Percentiles rank a stretch among this genome's conserved stretches.
These are phyloP conservation scores for Rhea americana DNA, from an alignment of 2,113 vertebrate genomes.

Conservation along the genomic window DNA sequence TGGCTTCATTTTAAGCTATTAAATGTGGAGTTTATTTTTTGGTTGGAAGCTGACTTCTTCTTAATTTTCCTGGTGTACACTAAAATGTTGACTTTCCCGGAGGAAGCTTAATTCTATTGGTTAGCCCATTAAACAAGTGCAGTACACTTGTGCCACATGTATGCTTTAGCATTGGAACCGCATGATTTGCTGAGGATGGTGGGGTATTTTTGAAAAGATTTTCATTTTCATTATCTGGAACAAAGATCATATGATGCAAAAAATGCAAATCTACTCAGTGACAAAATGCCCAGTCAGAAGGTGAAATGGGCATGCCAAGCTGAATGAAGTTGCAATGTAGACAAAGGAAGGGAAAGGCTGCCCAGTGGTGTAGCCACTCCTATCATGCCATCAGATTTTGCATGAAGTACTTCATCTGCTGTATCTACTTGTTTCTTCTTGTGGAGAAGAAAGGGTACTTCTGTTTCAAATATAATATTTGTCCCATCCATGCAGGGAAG, in stretches of 20 bases:
- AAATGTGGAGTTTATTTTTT: slow-evolving; percentile 51
- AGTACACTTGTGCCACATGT: background rate
- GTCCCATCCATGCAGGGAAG: background rate
- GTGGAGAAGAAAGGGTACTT: background rate
- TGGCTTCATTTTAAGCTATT: slow-evolving; percentile 45
- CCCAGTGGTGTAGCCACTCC: background rate
- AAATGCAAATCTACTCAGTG: background rate
- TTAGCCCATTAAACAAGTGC: background rate
- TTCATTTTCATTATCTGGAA: background rate
- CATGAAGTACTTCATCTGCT: background rate
- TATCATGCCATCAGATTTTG: background rate
- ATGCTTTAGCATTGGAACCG: background rate
- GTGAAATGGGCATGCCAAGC: background rate
- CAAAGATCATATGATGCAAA: background rate
- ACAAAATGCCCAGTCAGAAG: background rate
- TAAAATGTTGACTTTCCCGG: slow-evolving; percentile 14
- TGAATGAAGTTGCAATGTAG: background rate
- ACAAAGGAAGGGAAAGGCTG: background rate
- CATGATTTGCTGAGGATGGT: background rate
- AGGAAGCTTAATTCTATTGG: background rate
- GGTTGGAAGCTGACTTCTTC: slow-evolving; percentile 30
- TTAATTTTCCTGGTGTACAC: background rate
- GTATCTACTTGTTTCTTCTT: background rate
- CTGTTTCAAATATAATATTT: background rate
- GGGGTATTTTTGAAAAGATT: background rate